These are phyloP conservation scores for Camelus dromedarius DNA, from an alignment of 2,113 vertebrate species.

Conservation along the genomic window DNA sequence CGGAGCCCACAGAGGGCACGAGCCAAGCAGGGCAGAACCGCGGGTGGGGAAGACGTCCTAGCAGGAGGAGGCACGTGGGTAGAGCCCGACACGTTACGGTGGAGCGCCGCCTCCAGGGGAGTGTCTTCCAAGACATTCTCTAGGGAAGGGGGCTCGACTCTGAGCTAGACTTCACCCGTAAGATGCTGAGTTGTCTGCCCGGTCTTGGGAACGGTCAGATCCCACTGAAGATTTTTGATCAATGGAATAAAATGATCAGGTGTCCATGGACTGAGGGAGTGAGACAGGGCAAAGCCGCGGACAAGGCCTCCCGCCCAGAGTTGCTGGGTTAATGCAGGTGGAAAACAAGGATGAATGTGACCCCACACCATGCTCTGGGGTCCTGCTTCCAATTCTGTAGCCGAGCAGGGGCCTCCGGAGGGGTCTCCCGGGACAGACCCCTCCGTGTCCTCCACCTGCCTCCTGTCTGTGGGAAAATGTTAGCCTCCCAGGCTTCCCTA, in stretches of 20 bases:
- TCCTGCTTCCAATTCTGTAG: too few relatives aligned
- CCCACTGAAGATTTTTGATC: not conserved
- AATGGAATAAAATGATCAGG: not conserved
- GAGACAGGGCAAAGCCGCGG: not conserved
- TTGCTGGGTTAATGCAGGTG: not conserved
- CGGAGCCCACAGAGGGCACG: not conserved
- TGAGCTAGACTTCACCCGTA: not conserved
- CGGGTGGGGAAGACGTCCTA: not conserved
- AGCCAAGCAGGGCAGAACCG: not conserved
- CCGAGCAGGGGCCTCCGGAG: too few relatives aligned
- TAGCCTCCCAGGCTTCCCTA: too few relatives aligned
- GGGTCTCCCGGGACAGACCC: too few relatives aligned
- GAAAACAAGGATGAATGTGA: not conserved
- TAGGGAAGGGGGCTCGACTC: not conserved
- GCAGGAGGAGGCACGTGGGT: not conserved
- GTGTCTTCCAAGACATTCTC: not conserved
- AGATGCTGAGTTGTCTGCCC: not conserved
- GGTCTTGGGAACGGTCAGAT: not conserved
- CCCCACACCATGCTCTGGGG: not conserved
- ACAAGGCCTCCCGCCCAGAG: not conserved
- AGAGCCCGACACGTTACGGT: not conserved
- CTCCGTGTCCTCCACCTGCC: too few relatives aligned
- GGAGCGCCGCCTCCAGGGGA: not conserved
- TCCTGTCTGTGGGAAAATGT: too few relatives aligned
- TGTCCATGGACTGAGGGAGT: not conserved